Conservation (phyloP, 2,113 vertebrate species). For the Talpa occidentalis region DNA sequence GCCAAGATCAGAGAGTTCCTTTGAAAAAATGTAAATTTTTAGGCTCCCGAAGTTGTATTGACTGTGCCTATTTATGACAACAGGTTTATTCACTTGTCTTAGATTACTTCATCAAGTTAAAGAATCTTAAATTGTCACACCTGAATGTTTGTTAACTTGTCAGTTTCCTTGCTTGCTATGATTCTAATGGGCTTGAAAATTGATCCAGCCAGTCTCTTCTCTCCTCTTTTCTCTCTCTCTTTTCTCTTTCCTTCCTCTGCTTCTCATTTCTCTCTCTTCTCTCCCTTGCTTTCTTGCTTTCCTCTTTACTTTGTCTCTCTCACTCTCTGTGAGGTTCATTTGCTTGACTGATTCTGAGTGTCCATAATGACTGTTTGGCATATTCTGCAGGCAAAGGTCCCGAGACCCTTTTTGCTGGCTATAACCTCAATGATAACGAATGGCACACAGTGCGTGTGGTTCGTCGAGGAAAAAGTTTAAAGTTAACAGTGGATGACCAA, state of each 20-base stretch:
- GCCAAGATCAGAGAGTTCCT: not conserved
- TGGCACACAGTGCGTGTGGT: constrained; percentile 99
- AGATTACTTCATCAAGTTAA: constrained; percentile 47
- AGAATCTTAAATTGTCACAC: constrained; percentile 48
- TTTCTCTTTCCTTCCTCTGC: constrained; percentile 69
- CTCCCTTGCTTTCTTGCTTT: constrained; percentile 53
- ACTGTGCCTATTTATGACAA: constrained; percentile 90
- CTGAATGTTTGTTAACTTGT: constrained; percentile 75
- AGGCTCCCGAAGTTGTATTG: constrained; percentile 63
- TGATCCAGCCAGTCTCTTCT: constrained; percentile 81
- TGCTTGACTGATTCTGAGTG: constrained; percentile 83
- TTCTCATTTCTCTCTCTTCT: constrained; percentile 58
- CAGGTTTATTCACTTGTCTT: constrained; percentile 65
- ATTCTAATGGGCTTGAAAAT: constrained; percentile 82
- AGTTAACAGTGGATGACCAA: constrained; percentile 97
- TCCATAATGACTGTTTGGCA: constrained; percentile 96
- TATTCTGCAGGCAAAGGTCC: constrained; percentile 99
- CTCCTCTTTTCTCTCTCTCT: constrained; percentile 76
- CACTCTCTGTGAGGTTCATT: constrained; percentile 87
- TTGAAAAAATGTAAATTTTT: not conserved
- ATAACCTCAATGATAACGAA: constrained; percentile 99
- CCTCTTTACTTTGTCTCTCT: constrained; percentile 73
- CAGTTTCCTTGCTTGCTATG: constrained; percentile 82
- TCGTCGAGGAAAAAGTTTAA: constrained; percentile 97
- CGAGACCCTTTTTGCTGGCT: constrained; percentile 98